Evolutionary conservation across 2,888 invertebrate species (phyloP).

Genomic region (Oeneis ivallda): DNA sequence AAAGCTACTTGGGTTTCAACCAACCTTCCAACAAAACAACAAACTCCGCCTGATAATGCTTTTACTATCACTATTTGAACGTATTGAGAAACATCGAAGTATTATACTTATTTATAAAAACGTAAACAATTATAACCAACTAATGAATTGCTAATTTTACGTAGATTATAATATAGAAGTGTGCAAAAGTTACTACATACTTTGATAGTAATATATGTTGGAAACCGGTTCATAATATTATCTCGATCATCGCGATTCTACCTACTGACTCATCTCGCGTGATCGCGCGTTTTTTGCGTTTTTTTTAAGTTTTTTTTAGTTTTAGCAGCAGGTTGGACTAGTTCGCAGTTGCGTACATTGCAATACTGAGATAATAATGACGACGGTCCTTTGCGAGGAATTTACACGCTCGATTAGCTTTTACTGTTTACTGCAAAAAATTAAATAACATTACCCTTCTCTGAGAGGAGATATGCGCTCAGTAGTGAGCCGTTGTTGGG

Average conservation of each 20-base stretch:
- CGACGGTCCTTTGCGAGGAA: not conserved
- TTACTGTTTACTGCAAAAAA: not conserved
- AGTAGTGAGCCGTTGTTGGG: no score
- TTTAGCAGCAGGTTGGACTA: conserved; percentile 8
- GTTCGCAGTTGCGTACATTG: conserved; percentile 7
- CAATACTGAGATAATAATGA: conserved; percentile 9
- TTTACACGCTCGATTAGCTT: not conserved
- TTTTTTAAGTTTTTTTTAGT: conserved; percentile 9
- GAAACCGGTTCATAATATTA: not conserved
- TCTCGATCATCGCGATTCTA: not conserved
- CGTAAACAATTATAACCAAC: no score
- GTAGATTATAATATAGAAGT: not conserved
- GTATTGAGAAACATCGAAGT: no score
- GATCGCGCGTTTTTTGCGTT: conserved; percentile 13
- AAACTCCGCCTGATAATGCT: no score
- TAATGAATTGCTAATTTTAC: no score
- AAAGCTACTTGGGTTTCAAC: no score
- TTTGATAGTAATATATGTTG: not conserved
- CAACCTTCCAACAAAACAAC: no score
- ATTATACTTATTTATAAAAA: no score
- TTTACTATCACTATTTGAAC: no score
- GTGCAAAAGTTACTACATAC: not conserved
- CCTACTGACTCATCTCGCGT: conserved; percentile 13
- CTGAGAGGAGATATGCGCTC: no score
- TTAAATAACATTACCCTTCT: no score